These are phyloP conservation scores for Thecophora atra DNA, from an alignment of 2,888 invertebrate genomes.

Conservation along the genomic window DNA sequence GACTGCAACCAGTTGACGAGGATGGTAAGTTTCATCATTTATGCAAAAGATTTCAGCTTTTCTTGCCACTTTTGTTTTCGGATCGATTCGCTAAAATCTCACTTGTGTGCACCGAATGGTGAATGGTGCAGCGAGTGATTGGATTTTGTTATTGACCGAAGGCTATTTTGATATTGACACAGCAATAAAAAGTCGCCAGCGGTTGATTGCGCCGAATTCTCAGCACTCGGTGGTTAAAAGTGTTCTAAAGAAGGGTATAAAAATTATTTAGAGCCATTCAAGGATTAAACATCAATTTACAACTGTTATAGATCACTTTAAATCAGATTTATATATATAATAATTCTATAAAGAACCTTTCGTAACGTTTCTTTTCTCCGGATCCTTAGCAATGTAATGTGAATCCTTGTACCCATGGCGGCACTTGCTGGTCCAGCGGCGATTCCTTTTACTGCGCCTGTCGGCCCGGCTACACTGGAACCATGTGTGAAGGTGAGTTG, in stretches of 20 bases:
- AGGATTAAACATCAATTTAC: too few relatives aligned
- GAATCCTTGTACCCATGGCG: conserved; percentile 79
- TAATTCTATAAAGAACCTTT: neutral
- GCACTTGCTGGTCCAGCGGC: conserved; percentile 80
- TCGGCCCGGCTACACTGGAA: conserved; percentile 80
- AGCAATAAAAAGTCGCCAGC: conserved; percentile 9
- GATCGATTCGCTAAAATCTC: conserved; percentile 25
- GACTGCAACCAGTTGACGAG: conserved; percentile 75
- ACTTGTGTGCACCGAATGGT: neutral
- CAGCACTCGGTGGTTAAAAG: too few relatives aligned
- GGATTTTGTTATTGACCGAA: conserved; percentile 2
- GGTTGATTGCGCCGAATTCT: too few relatives aligned
- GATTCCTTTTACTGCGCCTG: conserved; percentile 84
- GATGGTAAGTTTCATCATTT: conserved; percentile 71
- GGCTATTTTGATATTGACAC: conserved; percentile 15
- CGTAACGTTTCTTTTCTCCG: neutral
- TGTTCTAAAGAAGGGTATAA: too few relatives aligned
- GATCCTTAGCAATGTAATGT: conserved; percentile 73
- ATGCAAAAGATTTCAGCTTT: conserved; percentile 48
- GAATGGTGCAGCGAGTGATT: conserved; percentile 4
- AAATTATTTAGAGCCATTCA: too few relatives aligned
- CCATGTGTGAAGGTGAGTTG: conserved; percentile 80
- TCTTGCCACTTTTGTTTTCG: conserved; percentile 17
- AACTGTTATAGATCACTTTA: too few relatives aligned
- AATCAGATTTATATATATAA: too few relatives aligned